Base-by-base conservation (phyloP, 1,140 invertebrate species). In the Dysdera silvatica region DNA sequence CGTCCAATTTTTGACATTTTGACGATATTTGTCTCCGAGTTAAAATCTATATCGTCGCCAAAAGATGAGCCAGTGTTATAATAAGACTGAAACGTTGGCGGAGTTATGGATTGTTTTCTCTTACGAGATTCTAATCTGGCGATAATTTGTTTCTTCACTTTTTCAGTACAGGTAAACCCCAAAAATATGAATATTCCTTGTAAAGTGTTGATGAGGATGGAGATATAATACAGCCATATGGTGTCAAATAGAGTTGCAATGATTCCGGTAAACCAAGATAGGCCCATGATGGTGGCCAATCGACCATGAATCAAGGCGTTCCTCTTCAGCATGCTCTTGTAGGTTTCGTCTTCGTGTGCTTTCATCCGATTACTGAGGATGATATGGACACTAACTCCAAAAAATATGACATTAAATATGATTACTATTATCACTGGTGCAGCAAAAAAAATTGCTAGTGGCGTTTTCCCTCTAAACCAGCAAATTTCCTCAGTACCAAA, bases 121-220 rank as follows among this genome's bases (percentile, higher is more conserved):
- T 45, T 7, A 4, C 10, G 3, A n/a, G n/a, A n/a, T n/a, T n/a
- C n/a, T n/a, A n/a, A n/a, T n/a, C n/a, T n/a, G n/a, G n/a, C n/a
- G 14, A n/a, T 37, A 26, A 65, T 31, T n/a, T 47, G 40, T 28
- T 47, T 65, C 32, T 48, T 60, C n/a, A 60, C 57, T 41, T 65
- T 65, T 1, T 14, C 6, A 2, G 49, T 52, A 45, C 61, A 82
- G 8, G 82, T 80, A 72, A 82, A 83, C 0, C 80, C 80, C 0
- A 82, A 60, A 65, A 82, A 81, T 33, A 83, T 80, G 70, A 83
- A 83, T 7, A 82, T 67, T 0, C 82, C 82, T 71, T 83, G 82
- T 12, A 82, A 72, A 4, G 80, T 77, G 68, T 82, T 83, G 14
- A 82, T 69, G 6, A 76, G 67, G 1, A 82, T 77, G 70, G 82